Base-by-base conservation (phyloP, 2,113 vertebrate genomes). In the human (Homo sapiens) region DNA sequence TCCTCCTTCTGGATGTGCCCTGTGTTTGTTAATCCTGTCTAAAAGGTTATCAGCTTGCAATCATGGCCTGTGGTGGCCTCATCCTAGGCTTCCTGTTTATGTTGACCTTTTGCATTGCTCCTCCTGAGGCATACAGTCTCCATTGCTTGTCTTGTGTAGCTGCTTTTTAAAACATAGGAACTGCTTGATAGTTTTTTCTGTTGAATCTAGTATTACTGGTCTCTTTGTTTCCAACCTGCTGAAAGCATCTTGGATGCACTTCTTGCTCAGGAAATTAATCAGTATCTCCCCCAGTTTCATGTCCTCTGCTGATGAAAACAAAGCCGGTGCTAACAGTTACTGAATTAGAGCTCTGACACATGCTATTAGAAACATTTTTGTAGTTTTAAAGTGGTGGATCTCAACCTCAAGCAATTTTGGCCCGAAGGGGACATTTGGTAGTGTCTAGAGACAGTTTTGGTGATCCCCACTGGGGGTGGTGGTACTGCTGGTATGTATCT, bases 261-360 rank as follows among this genome's bases (percentile, higher is more conserved):
- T 50, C 70, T 95, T 27, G 17, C n/a, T 84, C 35, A 6, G 59
- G 30, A 95, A 50, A 82, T 97, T 64, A 32, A 52, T 76, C 25
- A n/a, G 7, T 93, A 12, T 81, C 66, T 93, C 13, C 90, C 81
- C 43, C 0, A 0, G 35, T 78, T 83, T 73, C 8, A 23, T 72
- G 38, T 83, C 30, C 13, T 87, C 52, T 80, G 22, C 55, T 14
- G 8, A 5, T 55, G 59, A 78, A 85, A 66, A 79, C 40, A 16
- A 80, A 59, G 73, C 27, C 48, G 17, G 3, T 89, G 75, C 3
- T 25, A 27, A 81, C 23, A 57, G 23, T 30, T 30, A 48, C 7
- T 30, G 73, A 90, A 23, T 27, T 43, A 14, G 57, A 3, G 0
- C 57, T 61, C 86, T n/a, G 22, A 30, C 18, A 16, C 40, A 7